Conservation (phyloP, 2,113 vertebrate species). For the Bolborhynchus lineola region DNA sequence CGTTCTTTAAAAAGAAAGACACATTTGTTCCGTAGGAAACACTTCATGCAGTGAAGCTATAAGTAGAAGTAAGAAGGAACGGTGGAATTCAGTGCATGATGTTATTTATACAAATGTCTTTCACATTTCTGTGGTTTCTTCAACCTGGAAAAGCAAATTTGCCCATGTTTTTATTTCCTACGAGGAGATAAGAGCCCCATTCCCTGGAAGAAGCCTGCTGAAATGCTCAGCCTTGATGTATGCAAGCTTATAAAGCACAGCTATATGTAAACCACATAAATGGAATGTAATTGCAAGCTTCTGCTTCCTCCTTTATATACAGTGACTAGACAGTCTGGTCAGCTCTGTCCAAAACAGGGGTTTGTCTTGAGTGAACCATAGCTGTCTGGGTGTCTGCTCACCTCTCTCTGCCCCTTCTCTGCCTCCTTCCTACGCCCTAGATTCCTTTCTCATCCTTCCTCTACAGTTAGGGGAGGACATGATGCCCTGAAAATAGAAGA, state of each 20-base stretch:
- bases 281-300: conserved; percentile 49
- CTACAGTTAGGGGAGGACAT: accelerated
- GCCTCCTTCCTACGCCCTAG: background rate
- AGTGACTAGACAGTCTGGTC: conserved; percentile 35
- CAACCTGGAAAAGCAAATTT: conserved; percentile 68
- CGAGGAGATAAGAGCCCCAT: conserved; percentile 61
- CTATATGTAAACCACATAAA: conserved; percentile 32
- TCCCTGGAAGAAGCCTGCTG: conserved; percentile 43
- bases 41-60: background rate
- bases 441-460: background rate
- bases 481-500: accelerated
- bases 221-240: conserved; percentile 35
- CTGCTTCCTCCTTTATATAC: conserved; percentile 40
- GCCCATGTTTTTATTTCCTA: conserved; percentile 61
- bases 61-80: background rate
- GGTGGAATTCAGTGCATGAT: background rate
- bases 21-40: conserved; percentile 27
- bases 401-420: background rate
- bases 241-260: background rate
- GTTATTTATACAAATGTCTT: conserved; percentile 56
- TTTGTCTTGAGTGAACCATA: background rate
- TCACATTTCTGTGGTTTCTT: conserved; percentile 65
- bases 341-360: background rate
- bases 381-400: conserved; percentile 30
- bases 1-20: conserved; percentile 30